These are phyloP conservation scores for Cylas formicarius DNA, from an alignment of 1,140 invertebrate genomes.

Conservation along the genomic window DNA sequence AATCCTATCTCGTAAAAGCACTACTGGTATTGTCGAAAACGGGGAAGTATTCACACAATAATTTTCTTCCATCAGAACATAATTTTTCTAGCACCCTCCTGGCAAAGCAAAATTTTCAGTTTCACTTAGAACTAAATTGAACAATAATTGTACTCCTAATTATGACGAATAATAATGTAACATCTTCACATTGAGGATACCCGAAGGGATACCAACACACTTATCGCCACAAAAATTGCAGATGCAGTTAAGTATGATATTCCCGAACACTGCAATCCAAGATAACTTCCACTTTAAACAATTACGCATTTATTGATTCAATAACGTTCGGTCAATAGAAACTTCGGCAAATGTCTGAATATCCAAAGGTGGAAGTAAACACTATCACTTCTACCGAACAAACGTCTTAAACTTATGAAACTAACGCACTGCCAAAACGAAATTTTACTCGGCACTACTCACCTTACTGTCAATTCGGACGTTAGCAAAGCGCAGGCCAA, in stretches of 20 bases:
- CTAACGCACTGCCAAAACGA: slow-evolving; percentile 15
- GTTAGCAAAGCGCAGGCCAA: slow-evolving; percentile 13
- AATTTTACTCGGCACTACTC: slow-evolving; percentile 10
- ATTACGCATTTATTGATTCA: slow-evolving; percentile 4
- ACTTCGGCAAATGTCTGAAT: background rate
- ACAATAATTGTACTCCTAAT: no score
- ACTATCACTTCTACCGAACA: slow-evolving; percentile 9
- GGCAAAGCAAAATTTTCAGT: slow-evolving; percentile 10
- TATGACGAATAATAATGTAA: slow-evolving; percentile 1
- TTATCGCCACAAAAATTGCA: no score
- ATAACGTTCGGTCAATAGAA: slow-evolving; percentile 4
- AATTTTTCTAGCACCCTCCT: slow-evolving; percentile 11
- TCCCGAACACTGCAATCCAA: slow-evolving; percentile 14
- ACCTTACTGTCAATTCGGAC: slow-evolving; percentile 16
- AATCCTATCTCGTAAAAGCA: slow-evolving; percentile 31
- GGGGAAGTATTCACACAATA: slow-evolving; percentile 16
- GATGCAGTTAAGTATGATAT: slow-evolving; percentile 7
- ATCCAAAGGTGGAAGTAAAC: slow-evolving; percentile 4
- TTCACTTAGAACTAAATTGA: background rate
- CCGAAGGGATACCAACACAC: no score
- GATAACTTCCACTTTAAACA: slow-evolving; percentile 1
- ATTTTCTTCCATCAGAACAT: slow-evolving; percentile 28
- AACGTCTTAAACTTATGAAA: slow-evolving; percentile 12
- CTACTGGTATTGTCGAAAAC: slow-evolving; percentile 20
- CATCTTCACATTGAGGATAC: slow-evolving; percentile 2